phyloP scores from a whole-genome alignment of 2,797 vertebrate genomes.

The Karalla daura region DNA sequence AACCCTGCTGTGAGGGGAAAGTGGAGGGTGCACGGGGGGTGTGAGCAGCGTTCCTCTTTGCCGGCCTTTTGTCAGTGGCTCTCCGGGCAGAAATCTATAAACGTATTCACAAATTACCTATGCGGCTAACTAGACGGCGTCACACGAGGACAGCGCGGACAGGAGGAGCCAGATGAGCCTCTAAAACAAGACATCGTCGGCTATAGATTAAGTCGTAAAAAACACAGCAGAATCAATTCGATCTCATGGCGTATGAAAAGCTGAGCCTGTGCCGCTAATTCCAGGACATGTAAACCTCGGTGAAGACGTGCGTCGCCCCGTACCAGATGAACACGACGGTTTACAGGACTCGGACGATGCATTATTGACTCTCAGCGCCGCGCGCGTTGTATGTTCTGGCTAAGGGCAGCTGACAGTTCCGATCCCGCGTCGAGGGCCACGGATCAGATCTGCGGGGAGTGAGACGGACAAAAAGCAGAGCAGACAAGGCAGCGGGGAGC shows the following conservation, averaged over 20 bases:
- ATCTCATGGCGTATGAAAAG: no score
- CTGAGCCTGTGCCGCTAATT: no score
- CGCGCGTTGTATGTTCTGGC: slow-evolving; percentile 28
- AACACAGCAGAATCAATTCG: no score
- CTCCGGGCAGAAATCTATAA: slow-evolving; percentile 29
- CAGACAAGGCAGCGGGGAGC: no score
- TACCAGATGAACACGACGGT: no score
- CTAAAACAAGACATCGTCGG: neutral
- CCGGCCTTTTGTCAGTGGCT: slow-evolving; percentile 8
- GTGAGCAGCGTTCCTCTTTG: slow-evolving; percentile 33
- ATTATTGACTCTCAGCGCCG: slow-evolving; percentile 13
- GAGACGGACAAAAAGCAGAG: slow-evolving; percentile 31
- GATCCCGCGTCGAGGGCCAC: slow-evolving; percentile 36
- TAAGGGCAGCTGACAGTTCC: slow-evolving; percentile 33
- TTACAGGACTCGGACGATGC: no score
- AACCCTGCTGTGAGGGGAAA: slow-evolving; percentile 34
- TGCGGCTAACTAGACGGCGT: slow-evolving; percentile 14
- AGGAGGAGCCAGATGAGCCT: neutral
- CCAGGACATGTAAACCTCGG: no score
- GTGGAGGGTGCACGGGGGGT: slow-evolving; percentile 9
- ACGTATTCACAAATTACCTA: slow-evolving; percentile 27
- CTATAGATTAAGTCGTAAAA: no score
- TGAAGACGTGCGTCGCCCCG: no score
- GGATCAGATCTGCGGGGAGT: slow-evolving; percentile 32
- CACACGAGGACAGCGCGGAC: neutral